Base-by-base conservation (phyloP, 1,140 invertebrate genomes). In the Ostrea edulis region DNA sequence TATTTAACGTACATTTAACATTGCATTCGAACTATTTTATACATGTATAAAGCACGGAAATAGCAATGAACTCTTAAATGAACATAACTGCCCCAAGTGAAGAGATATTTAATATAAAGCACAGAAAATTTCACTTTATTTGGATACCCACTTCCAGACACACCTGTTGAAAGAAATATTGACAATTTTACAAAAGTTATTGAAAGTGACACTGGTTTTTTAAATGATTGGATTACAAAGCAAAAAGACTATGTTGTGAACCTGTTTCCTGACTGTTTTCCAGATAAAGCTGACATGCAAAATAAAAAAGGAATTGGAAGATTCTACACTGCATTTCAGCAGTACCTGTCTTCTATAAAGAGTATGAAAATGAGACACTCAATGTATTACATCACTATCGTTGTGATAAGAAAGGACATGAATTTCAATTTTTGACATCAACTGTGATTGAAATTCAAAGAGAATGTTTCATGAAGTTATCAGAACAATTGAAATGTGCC, bases 401-500 rank as follows among this genome's bases (percentile, higher is more conserved):
- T 0, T 12, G 44, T 22, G 25, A 62, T 65, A 29, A 51, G 9
- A 29, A 29, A 9, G 51, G 53, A n/a, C 55, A 58, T 51, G 58
- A 22, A 68, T 85, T 44, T 68, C 58, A 52, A 17, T 20, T 86
- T 29, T 5, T 82, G 12, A 82, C 77, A 82, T 22, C 62, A 22
- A 8, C 82, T 5, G 25, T 86, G 14, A 82, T 86, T 86, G 9
- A 86, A 7, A 22, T 86, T 14, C n/a, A 82, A 86, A 82, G 20
- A 82, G 58, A 52, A 12, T 82, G 54, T 81, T 82, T 86, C 55
- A n/a, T 8, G 11, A 11, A 58, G 0, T 25, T 86, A 22, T 29
- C 84, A 5, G 25, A n/a, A 53, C 65, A 85, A n/a, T 51, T 71
- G 29, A 52, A 86, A 53, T 44, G 22, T 22, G 22, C 11, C 9